Conservation (phyloP, 2,797 vertebrate genomes). For the Poeciliopsis gracilis region DNA sequence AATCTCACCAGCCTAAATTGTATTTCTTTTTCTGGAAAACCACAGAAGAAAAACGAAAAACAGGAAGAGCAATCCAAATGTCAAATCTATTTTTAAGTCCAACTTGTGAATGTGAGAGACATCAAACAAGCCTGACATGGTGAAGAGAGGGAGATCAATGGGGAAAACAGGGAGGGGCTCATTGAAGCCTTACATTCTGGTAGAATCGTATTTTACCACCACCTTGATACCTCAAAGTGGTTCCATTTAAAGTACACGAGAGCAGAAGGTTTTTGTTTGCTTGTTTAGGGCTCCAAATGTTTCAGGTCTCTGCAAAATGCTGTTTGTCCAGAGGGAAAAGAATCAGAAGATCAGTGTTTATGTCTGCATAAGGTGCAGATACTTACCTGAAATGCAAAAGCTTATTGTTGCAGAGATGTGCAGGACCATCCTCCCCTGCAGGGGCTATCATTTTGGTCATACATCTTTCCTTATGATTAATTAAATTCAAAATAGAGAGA, state of each 20-base stretch:
- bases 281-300: conserved; percentile 22
- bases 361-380: conserved; percentile 51
- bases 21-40: conserved; percentile 1
- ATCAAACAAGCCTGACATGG: conserved; percentile 24
- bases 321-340: neutral
- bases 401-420: conserved; percentile 62
- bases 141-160: neutral
- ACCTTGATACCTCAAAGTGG: neutral
- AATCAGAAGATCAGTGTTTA: conserved; percentile 38
- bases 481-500: neutral
- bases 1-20: neutral
- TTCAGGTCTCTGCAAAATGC: conserved; percentile 23
- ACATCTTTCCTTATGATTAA: conserved; percentile 16
- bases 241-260: neutral
- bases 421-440: conserved; percentile 30
- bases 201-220: conserved; percentile 21
- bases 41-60: conserved; percentile 19
- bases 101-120: conserved; percentile 34
- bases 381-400: conserved; percentile 39
- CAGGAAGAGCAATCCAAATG: conserved; percentile 27
- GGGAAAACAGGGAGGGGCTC: neutral
- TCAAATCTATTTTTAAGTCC: conserved; percentile 45
- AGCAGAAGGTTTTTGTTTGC: neutral
- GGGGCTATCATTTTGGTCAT: neutral
- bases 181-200: conserved; percentile 8